A percentile compares a stretch with the other conserved stretches of the same genome.
phyloP scores from a whole-genome alignment of 2,888 invertebrate genomes.

The Bellardia pandia region DNA sequence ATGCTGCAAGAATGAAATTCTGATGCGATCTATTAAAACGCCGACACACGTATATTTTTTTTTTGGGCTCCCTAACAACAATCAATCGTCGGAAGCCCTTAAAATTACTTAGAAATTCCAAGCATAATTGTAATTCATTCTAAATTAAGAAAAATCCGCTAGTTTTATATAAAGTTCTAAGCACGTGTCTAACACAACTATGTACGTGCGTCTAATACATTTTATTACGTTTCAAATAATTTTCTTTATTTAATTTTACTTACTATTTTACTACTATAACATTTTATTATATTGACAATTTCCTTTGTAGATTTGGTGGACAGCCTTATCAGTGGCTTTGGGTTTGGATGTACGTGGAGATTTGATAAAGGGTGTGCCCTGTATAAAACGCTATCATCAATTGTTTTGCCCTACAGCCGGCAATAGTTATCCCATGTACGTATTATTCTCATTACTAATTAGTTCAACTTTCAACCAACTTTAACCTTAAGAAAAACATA shows the following conservation, averaged over 20 bases:
- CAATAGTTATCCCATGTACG: constrained; percentile 95
- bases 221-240: constrained; percentile 13
- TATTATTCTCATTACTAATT: constrained; percentile 75
- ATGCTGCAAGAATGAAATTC: too few relatives aligned
- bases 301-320: constrained; percentile 92
- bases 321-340: constrained; percentile 93
- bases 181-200: constrained; percentile 26
- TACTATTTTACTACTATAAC: background rate
- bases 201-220: constrained; percentile 15
- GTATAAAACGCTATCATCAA: constrained; percentile 94
- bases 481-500: constrained; percentile 1
- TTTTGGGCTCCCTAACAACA: too few relatives aligned
- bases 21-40: too few relatives aligned
- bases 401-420: constrained; percentile 96
- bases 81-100: too few relatives aligned
- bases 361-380: constrained; percentile 94
- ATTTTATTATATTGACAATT: constrained; percentile 28
- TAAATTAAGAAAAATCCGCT: background rate
- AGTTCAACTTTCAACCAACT: background rate
- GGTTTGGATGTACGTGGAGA: constrained; percentile 95
- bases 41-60: too few relatives aligned
- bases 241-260: background rate
- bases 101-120: too few relatives aligned
- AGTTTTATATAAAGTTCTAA: constrained; percentile 22
- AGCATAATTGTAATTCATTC: too few relatives aligned